Evolutionary conservation across 2,797 vertebrate species (phyloP), one percentile per base, ranked within the genome.

Genomic region (Scarus forsteni): DNA sequence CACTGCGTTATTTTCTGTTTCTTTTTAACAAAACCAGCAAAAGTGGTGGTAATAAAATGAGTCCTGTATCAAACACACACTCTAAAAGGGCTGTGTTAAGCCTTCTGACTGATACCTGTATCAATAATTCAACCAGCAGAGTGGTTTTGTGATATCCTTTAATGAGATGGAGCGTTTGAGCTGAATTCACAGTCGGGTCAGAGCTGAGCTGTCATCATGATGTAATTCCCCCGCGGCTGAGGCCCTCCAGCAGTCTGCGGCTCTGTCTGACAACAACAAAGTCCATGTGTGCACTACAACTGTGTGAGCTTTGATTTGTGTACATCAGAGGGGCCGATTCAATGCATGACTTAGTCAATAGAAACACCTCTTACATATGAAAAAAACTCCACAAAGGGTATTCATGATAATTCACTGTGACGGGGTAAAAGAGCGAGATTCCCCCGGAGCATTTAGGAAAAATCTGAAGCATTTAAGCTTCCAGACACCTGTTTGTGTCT

Each of bases 161-260:
- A 78, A 88, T 81, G 69, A 83, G 76, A 83, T 83, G 72, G 70
- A 79, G 67, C 19, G 10, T 80, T 85, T 79, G 69, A 86, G 77
- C 75, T 84, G 72, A 84, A 87, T 81, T 85, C 70, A 86, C 69
- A 83, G 82, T 80, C 75, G 54, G 81, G 72, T 90, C 80, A 87
- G 61, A 66, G 53, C 75, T 61, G 73, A 72, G 77, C 79, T 85
- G 86, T 87, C 85, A 88, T 83, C 79, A 59, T 12, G 8, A 75
- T 70, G 38, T 64, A 60, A 85, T 45, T 85, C 84, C 79, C 83
- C 52, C 1, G 77, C 79, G 85, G 70, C 75, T 6, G 40, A 80
- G 62, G 75, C 59, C 79, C 77, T 81, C 61, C 79, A 76, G 75
- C 77, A 68, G 66, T 72, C 62, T 72, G 58, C 62, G 27, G 67